Evolutionary conservation across 2,113 vertebrate species (phyloP), one percentile per base, ranked within the genome.

Genomic region (Cinclus mexicanus): DNA sequence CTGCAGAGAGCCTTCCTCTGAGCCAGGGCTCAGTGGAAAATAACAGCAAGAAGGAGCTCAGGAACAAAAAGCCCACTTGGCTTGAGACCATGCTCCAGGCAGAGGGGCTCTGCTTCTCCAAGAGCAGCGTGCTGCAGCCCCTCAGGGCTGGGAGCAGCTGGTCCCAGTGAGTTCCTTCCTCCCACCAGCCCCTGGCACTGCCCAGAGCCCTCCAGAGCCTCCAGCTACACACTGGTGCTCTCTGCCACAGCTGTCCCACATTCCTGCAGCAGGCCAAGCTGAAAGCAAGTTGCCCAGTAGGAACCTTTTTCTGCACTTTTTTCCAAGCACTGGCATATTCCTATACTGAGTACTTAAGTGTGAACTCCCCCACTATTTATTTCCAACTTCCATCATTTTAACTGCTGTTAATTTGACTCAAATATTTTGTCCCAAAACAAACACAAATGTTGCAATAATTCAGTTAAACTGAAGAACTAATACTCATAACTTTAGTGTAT

Each of bases 161-260:
- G 33, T 4, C 47, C 33, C 67, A 63, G 44, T 0, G 0, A 46
- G 31, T 2, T 63, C 47, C 61, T 71, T 39, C 25, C 61, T 57
- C 15, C 28, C 2, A 1, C 4, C 6, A 60, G 57, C 55, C 55
- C 17, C 50, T 8, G 22, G 76, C 72, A 28, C 44, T 9, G 63
- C 83, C 25, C 53, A 47, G 6, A 44, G 90, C 33, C 10, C 49
- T 47, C 24, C 5, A 5, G 35, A 42, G 25, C 72, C 52, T 39
- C 2, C 0, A n/a, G 24, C 21, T 2, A 11, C 1, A 0, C 1
- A 0, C 4, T 13, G 21, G 18, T 59, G 33, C 52, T 49, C 10
- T 3, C 35, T 69, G 60, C 21, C 59, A 57, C 60, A 37, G 74
- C 78, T 49, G 31, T 2, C 63, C 80, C 39, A 18, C 42, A 13